Base-by-base conservation (phyloP, 2,888 invertebrate genomes). In the Blera fallax region DNA sequence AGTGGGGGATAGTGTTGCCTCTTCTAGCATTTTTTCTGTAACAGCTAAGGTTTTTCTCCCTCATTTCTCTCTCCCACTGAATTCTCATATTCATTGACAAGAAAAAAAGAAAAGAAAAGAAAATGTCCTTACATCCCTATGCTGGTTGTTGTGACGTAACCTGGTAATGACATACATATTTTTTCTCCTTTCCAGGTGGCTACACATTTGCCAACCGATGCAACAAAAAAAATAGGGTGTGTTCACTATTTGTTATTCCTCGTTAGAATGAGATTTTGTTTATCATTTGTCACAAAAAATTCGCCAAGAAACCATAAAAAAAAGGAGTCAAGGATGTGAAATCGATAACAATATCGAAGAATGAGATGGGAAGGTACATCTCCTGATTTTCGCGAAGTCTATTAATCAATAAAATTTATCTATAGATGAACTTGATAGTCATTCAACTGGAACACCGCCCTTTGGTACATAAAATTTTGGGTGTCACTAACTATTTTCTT, bases 141-240 rank as follows among this genome's bases (percentile, higher is more conserved):
- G 11, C 34, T n/a, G 8, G 29, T 10, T 62, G 52, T 14, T 64
- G 52, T 79, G 79, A 79, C 79, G 79, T 79, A 79, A 79, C 56
- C 62, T 79, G 64, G 72, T 72, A 79, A 79, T 79, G 79, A 79
- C 72, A 79, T 79, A 72, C 70, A 79, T 79, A 72, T 72, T 40
- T 79, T 70, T 45, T 8, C 34, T 56, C 50, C 60, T 45, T 73
- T 73, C 52, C 56, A 74, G 54, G 65, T 65, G 45, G 56, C 32
- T 37, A 48, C 65, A 65, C 62, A 73, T 29, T 52, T 60, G 62
- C 32, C 52, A 69, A 72, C 14, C 11, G 52, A 29, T 70, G 62
- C 54, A 45, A 48, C 6, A 40, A 27, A 11, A 34, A 48, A 58
- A 64, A 79, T 18, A 65, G 70, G 79, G 72, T 72, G 64, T 79